Percentiles rank a stretch among this genome's conserved stretches.
Evolutionary conservation across 2,888 invertebrate species (phyloP).

Genomic region (Calameuta idolon): DNA sequence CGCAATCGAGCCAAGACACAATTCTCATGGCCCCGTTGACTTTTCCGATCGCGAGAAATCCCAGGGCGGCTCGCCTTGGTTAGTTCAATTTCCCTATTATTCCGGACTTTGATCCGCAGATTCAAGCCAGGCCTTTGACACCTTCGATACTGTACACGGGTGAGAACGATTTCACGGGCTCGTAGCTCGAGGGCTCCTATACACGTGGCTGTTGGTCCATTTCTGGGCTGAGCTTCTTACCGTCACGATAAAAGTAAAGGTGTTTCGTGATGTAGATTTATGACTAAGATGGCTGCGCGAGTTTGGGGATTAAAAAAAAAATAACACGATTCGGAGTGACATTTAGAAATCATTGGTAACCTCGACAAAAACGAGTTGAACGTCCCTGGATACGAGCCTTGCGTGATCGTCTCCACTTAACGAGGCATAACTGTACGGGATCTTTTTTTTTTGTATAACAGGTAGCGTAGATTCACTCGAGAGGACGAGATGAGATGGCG

Average conservation of each 20-base stretch:
- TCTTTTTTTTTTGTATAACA: background rate
- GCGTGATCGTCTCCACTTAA: constrained; percentile 7
- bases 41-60: constrained; percentile 49
- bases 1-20: constrained; percentile 49
- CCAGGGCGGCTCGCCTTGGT: background rate
- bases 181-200: background rate
- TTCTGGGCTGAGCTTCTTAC: background rate
- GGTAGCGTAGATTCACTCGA: background rate
- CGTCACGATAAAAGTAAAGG: background rate
- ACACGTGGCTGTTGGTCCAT: background rate
- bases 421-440: constrained; percentile 1
- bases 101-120: background rate
- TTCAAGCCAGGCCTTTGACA: background rate
- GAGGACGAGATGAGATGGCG: background rate
- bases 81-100: background rate
- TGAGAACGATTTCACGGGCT: background rate
- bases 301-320: background rate
- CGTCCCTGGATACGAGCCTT: constrained; percentile 4
- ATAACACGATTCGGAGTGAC: background rate
- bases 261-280: background rate
- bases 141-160: background rate
- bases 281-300: background rate
- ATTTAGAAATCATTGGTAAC: background rate
- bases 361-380: constrained; percentile 8
- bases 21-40: constrained; percentile 53